Conservation (phyloP, 1,140 invertebrate species). For the Teleopsis dalmanni region DNA sequence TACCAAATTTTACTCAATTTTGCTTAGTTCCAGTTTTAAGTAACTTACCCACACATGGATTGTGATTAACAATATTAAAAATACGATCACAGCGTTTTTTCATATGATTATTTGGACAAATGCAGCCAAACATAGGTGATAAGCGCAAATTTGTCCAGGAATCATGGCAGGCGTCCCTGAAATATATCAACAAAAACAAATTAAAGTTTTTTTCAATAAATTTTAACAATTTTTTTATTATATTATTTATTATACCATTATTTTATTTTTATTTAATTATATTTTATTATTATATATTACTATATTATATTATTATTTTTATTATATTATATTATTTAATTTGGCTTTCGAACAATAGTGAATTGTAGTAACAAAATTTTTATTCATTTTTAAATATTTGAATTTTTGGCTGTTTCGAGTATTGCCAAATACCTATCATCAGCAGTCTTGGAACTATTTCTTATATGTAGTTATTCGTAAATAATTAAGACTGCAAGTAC, state of each 20-base stretch:
- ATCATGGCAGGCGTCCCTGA: conserved; percentile 72
- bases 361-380: no score
- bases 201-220: not conserved
- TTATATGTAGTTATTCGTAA: no score
- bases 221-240: not conserved
- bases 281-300: no score
- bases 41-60: conserved; percentile 84
- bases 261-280: not conserved
- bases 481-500: no score
- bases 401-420: no score
- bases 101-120: conserved; percentile 79
- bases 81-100: conserved; percentile 80
- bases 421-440: no score
- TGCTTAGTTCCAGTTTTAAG: not conserved
- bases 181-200: conserved; percentile 20
- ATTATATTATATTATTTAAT: not conserved
- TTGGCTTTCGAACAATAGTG: no score
- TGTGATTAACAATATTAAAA: conserved; percentile 79
- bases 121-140: conserved; percentile 83
- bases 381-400: no score
- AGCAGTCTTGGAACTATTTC: no score
- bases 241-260: not conserved
- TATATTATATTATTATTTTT: no score
- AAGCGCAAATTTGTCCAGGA: conserved; percentile 73
- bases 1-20: conserved; percentile 1